Base-by-base conservation (phyloP, 2,888 invertebrate species). In the Pseudoips prasinana region DNA sequence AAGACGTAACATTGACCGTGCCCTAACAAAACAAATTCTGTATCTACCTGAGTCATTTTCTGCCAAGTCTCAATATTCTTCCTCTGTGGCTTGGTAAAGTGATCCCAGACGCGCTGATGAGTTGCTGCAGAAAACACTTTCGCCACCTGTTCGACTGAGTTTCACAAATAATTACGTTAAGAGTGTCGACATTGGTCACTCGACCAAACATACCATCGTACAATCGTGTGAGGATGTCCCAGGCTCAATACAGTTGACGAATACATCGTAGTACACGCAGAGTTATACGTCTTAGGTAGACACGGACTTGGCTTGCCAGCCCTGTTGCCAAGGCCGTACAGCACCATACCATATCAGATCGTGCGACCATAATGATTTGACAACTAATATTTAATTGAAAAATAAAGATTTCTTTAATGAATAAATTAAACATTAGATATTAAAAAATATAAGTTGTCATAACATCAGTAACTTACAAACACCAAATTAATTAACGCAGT, bases 91-190 rank as follows among this genome's bases (percentile, higher is more conserved):
- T 98, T 98, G 90, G 97, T 97, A 94, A 98, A 98, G 94, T 98
- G 98, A 94, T 98, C 98, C 98, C 98, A 98, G 89, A 96, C 97
- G 90, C 97, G 97, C 93, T 98, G 98, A 91, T 97, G 97, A 90
- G 94, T 95, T 81, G 98, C 96, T 74, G 96, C 95, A 87, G 92
- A 91, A 92, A 98, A 98, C 90, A 98, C 96, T 92, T 96, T 95
- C 94, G 97, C 98, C 92, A 98, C 97, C 94, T 98, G 97, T 94
- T 96, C 95, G 94, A 98, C 98, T 98, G 95, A 90, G 88, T 65
- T 82, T 81, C 76, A 86, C 80, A 85, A 76, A 77, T 49, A 66
- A 69, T 79, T 74, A 81, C 71, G 77, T 84, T 82, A 78, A 65
- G 75, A 71, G 69, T 64, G 68, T 62, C 52, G 62, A 58, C 56